Conservation (phyloP, 2,797 vertebrate genomes). For the Acrossocheilus fasciatus region DNA sequence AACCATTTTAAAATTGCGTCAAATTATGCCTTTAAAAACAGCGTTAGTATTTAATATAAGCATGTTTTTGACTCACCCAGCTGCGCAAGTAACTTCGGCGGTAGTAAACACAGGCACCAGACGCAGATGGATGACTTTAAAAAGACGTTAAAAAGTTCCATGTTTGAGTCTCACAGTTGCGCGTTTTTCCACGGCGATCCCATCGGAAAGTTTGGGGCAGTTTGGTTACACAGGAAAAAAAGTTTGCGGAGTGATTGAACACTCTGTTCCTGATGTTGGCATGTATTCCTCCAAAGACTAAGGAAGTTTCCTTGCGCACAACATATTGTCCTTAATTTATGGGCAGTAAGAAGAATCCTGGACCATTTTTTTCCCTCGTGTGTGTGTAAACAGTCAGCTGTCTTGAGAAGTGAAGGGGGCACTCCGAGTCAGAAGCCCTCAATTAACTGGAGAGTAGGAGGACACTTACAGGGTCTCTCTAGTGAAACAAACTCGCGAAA, state of each 20-base stretch:
- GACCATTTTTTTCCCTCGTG: constrained; percentile 6
- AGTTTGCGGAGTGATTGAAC: background rate
- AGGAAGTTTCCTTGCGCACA: constrained; percentile 11
- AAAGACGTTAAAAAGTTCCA: constrained; percentile 55
- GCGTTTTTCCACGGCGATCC: constrained; percentile 44
- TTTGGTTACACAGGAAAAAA: background rate
- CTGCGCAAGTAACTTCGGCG: constrained; percentile 58
- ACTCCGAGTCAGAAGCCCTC: constrained; percentile 37
- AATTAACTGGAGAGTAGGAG: constrained; percentile 48
- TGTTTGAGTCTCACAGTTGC: constrained; percentile 19
- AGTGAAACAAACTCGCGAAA: background rate
- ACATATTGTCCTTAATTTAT: constrained; percentile 40
- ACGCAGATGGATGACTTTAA: constrained; percentile 61
- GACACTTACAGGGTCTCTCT: constrained; percentile 16
- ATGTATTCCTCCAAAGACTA: constrained; percentile 17
- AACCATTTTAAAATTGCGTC: background rate
- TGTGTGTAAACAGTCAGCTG: constrained; percentile 39
- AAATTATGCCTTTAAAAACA: background rate
- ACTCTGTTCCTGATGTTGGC: background rate
- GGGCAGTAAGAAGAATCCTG: constrained; percentile 16
- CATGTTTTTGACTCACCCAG: constrained; percentile 65
- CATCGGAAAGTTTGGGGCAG: constrained; percentile 58
- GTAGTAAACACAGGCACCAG: constrained; percentile 62
- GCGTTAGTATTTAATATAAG: background rate
- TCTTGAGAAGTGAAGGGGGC: constrained; percentile 33